These are phyloP conservation scores for Colletes latitarsis DNA, from an alignment of 1,140 invertebrate genomes.

Conservation along the genomic window DNA sequence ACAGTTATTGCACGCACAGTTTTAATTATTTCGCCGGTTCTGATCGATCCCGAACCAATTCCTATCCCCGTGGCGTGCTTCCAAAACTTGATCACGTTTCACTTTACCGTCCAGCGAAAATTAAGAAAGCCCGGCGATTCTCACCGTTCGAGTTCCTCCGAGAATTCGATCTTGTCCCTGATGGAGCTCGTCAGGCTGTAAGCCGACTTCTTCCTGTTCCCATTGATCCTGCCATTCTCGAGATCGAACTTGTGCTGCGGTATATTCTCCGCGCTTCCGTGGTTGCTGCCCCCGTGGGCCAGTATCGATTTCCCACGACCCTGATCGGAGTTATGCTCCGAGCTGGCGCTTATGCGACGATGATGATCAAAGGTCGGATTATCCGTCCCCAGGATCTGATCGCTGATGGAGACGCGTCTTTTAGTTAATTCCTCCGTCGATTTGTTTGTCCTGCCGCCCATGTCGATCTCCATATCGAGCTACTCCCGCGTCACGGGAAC, in stretches of 20 bases:
- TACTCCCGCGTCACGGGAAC: background rate
- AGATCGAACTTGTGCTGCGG: conserved; percentile 76
- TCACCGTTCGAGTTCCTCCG: conserved; percentile 78
- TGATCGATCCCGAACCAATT: no score
- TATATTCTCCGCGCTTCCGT: conserved; percentile 76
- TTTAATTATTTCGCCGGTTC: no score
- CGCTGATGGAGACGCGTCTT: conserved; percentile 78
- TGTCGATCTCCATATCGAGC: conserved; percentile 66
- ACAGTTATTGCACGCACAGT: no score
- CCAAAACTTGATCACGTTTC: no score
- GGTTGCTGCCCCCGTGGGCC: conserved; percentile 70
- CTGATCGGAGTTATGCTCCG: conserved; percentile 74
- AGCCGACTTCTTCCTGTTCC: conserved; percentile 76
- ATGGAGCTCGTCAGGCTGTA: conserved; percentile 79
- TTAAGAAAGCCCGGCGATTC: background rate
- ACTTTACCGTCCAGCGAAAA: no score
- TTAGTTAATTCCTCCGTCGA: conserved; percentile 68
- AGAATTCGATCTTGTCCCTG: conserved; percentile 79
- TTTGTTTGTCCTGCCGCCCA: conserved; percentile 42
- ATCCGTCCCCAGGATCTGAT: conserved; percentile 74
- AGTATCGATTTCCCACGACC: conserved; percentile 76
- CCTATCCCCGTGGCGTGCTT: no score
- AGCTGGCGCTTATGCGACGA: conserved; percentile 74
- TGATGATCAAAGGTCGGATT: conserved; percentile 78
- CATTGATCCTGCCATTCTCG: conserved; percentile 75